These are phyloP conservation scores for Trachelus troglodyta DNA, from an alignment of 2,888 invertebrate species.

Conservation along the genomic window DNA sequence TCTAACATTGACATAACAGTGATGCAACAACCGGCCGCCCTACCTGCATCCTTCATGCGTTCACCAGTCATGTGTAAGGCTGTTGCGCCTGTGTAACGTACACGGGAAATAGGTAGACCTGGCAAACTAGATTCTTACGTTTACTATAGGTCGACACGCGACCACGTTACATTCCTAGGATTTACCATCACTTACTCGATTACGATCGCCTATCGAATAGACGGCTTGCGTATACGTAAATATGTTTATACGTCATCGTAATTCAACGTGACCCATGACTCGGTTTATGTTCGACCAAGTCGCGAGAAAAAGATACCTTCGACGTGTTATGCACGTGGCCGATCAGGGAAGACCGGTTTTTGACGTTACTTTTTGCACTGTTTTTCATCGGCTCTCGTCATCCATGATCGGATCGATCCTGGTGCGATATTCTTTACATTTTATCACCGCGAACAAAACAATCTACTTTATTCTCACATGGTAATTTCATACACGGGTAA, in stretches of 20 bases:
- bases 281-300: not conserved
- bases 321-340: conserved; percentile 13
- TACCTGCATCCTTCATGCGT: not conserved
- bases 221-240: not conserved
- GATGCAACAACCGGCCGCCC: not conserved
- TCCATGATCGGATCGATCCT: conserved; percentile 5
- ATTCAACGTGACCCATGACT: conserved; percentile 41
- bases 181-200: not conserved
- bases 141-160: not conserved
- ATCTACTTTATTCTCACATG: not conserved
- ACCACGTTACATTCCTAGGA: not conserved
- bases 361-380: conserved; percentile 26
- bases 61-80: not conserved
- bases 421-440: not conserved
- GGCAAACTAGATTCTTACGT: not conserved
- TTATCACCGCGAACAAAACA: not conserved
- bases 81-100: not conserved
- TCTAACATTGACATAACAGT: conserved; percentile 2
- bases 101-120: not conserved
- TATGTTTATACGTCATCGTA: conserved; percentile 3
- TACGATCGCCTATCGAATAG: not conserved
- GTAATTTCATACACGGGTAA: not conserved
- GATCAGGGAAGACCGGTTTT: conserved; percentile 41
- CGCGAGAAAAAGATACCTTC: conserved; percentile 10
- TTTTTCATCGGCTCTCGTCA: conserved; percentile 20